phyloP scores from a whole-genome alignment of 2,113 vertebrate genomes.

The Microtus oregoni region DNA sequence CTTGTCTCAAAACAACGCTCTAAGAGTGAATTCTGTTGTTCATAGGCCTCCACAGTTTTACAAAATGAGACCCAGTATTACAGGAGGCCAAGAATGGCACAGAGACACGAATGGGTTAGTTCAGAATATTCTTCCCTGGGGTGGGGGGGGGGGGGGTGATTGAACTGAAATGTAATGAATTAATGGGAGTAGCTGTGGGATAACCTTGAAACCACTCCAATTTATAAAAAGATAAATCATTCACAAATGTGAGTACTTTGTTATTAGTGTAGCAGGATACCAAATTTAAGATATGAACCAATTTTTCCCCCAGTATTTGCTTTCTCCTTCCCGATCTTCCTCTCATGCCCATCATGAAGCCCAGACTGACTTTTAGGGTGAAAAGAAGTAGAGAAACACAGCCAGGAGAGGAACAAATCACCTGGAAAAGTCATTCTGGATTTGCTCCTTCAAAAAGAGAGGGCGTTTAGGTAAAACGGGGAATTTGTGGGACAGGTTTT shows the following conservation, averaged over 20 bases:
- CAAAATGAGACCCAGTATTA: background rate
- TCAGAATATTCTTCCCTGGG: conserved; percentile 41
- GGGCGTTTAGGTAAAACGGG: background rate
- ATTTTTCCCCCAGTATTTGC: background rate
- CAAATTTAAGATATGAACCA: conserved; percentile 58
- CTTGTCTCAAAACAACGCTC: background rate
- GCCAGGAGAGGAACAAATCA: background rate
- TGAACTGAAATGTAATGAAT: conserved; percentile 50
- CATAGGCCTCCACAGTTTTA: background rate
- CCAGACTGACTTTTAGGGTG: background rate
- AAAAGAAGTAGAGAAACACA: background rate
- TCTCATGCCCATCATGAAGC: background rate
- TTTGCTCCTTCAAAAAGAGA: background rate
- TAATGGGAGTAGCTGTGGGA: conserved; percentile 12
- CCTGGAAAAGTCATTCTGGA: background rate
- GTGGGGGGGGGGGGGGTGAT: conserved; percentile 14
- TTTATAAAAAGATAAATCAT: conserved; percentile 60
- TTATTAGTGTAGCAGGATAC: conserved; percentile 61
- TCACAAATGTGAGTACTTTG: conserved; percentile 53
- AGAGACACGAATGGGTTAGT: background rate
- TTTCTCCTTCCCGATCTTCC: conserved; percentile 41
- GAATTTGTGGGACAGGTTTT: background rate
- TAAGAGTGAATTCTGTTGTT: background rate
- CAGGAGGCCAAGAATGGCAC: background rate
- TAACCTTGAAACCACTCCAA: conserved; percentile 70